A percentile compares a stretch with the other conserved stretches of the same genome.
These are phyloP conservation scores for Pomacea maculata DNA, from an alignment of 1,140 invertebrate genomes.

Conservation along the genomic window DNA sequence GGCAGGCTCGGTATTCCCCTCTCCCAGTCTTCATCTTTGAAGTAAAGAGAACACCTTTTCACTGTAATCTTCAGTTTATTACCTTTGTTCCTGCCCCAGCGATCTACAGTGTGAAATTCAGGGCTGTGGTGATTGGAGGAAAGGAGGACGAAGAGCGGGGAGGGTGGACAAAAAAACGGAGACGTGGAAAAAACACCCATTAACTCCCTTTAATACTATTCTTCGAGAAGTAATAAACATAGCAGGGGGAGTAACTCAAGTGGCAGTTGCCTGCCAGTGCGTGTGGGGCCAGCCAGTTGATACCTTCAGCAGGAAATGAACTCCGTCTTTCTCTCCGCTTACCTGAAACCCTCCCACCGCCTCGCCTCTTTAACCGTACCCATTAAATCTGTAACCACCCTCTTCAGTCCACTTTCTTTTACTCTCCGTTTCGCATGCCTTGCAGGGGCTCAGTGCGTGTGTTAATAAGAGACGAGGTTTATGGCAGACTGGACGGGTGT, in stretches of 20 bases:
- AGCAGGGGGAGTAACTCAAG: neutral
- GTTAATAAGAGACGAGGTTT: no score
- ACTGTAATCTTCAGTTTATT: no score
- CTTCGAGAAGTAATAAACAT: slow-evolving; percentile 1
- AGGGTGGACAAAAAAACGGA: neutral
- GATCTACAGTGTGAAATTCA: no score
- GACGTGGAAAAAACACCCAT: neutral
- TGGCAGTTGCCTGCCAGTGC: neutral
- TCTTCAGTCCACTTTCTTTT: no score
- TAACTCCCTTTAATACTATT: slow-evolving; percentile 1
- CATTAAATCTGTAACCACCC: no score
- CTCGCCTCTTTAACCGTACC: neutral
- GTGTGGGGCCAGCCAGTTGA: slow-evolving; percentile 4
- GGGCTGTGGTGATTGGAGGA: neutral
- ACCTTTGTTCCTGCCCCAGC: no score
- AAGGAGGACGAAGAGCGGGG: neutral
- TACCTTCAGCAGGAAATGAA: neutral
- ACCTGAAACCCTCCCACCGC: neutral
- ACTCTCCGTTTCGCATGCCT: no score
- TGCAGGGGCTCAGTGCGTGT: no score
- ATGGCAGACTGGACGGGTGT: no score
- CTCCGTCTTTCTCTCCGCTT: neutral
- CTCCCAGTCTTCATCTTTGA: no score
- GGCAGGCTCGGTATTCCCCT: no score
- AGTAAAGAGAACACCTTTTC: no score